Conservation (phyloP, 2,888 invertebrate species). For the Caenorhabditis sulstoni region DNA sequence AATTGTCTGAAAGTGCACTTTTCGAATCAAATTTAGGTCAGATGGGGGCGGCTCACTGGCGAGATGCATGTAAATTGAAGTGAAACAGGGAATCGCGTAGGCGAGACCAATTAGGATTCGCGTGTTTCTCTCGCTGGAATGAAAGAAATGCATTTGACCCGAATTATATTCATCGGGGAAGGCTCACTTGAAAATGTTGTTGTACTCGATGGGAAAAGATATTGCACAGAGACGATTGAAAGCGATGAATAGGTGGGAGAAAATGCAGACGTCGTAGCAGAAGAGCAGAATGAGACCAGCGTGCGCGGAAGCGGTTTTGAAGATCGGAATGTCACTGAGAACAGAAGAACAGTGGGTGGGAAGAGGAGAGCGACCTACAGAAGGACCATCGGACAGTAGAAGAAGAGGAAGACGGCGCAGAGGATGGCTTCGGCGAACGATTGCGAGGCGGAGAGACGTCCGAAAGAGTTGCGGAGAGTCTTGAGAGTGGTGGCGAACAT, state of each 20-base stretch:
- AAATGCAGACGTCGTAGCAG: slow-evolving; percentile 66
- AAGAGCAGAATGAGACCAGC: slow-evolving; percentile 62
- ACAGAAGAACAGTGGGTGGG: neutral
- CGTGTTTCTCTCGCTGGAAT: slow-evolving; percentile 50
- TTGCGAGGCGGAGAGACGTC: slow-evolving; percentile 61
- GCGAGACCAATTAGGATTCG: slow-evolving; percentile 47
- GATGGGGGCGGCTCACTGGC: slow-evolving; percentile 34
- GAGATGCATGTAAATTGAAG: slow-evolving; percentile 56
- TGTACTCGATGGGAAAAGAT: slow-evolving; percentile 52
- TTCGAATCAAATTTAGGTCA: neutral
- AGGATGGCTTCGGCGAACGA: slow-evolving; percentile 62
- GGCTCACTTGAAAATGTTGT: slow-evolving; percentile 43
- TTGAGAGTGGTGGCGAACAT: slow-evolving; percentile 52
- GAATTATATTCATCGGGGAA: neutral
- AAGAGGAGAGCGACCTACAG: slow-evolving; percentile 48
- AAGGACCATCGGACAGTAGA: slow-evolving; percentile 61
- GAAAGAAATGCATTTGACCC: neutral
- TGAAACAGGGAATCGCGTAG: slow-evolving; percentile 54
- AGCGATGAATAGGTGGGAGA: slow-evolving; percentile 63
- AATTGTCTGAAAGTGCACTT: slow-evolving; percentile 39
- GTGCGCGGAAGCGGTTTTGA: slow-evolving; percentile 40
- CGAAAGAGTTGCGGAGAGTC: slow-evolving; percentile 64
- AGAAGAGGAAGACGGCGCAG: slow-evolving; percentile 60
- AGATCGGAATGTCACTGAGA: slow-evolving; percentile 49
- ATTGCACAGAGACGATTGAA: slow-evolving; percentile 64